phyloP scores from a whole-genome alignment of 2,113 vertebrate species.

The Lagopus muta region DNA sequence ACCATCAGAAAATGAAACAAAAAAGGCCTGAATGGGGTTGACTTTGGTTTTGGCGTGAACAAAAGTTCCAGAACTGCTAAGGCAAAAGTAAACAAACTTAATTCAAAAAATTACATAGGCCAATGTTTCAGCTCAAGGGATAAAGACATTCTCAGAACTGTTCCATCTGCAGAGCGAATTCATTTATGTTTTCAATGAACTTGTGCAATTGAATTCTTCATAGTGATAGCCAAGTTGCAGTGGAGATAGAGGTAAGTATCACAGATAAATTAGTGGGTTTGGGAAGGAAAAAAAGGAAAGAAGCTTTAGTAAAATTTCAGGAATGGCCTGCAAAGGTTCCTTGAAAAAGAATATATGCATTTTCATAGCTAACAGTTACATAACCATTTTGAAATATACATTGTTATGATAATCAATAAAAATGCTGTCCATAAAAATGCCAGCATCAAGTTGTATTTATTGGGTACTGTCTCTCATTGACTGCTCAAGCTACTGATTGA shows the following conservation, averaged over 20 bases:
- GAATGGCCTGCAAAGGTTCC: neutral
- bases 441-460: neutral
- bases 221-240: neutral
- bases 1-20: slow-evolving; percentile 31
- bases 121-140: slow-evolving; percentile 29
- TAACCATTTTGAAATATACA: neutral
- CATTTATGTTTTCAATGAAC: slow-evolving; percentile 27
- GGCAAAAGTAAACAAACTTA: slow-evolving; percentile 66
- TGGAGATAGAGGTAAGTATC: neutral
- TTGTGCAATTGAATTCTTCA: neutral
- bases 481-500: neutral
- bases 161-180: slow-evolving; percentile 10
- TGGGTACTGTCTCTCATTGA: neutral
- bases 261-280: neutral
- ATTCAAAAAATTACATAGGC: slow-evolving; percentile 29
- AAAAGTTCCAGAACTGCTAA: slow-evolving; percentile 64
- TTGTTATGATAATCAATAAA: neutral
- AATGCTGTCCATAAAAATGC: neutral
- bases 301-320: neutral
- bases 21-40: neutral
- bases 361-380: neutral
- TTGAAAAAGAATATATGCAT: neutral
- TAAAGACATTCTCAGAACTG: slow-evolving; percentile 30
- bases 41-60: slow-evolving; percentile 65
- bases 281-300: neutral